Percentiles rank a stretch among this genome's conserved stretches.
Evolutionary conservation across 2,113 vertebrate genomes (phyloP).

Genomic region (Sapajus apella): DNA sequence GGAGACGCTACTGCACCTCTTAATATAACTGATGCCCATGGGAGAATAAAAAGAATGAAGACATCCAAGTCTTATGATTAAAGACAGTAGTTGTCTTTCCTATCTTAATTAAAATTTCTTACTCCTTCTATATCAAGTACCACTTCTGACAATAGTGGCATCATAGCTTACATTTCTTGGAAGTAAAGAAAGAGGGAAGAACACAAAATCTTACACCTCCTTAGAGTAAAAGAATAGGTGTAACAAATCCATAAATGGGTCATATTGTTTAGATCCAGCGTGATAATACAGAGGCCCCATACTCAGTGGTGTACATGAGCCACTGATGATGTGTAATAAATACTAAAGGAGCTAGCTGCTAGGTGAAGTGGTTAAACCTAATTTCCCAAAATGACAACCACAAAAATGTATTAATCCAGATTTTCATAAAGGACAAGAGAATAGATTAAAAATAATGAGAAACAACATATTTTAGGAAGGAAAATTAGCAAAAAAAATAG

Average conservation of each 20-base stretch:
- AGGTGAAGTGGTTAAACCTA: neutral
- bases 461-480: neutral
- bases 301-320: neutral
- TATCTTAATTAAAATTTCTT: neutral
- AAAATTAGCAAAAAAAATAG: neutral
- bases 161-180: neutral
- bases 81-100: neutral
- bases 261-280: neutral
- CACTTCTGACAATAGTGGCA: neutral
- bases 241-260: neutral
- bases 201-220: neutral
- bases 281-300: neutral
- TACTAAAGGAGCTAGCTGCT: neutral
- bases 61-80: neutral
- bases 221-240: neutral
- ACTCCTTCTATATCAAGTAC: neutral
- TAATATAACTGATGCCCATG: neutral
- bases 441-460: neutral
- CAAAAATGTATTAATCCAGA: neutral
- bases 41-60: neutral
- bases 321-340: too few species aligned
- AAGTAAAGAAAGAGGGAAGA: neutral
- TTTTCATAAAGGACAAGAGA: neutral
- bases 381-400: neutral
- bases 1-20: neutral